These are phyloP conservation scores for Triplophysa bombifrons DNA, from an alignment of 2,797 vertebrate genomes.

Conservation along the genomic window DNA sequence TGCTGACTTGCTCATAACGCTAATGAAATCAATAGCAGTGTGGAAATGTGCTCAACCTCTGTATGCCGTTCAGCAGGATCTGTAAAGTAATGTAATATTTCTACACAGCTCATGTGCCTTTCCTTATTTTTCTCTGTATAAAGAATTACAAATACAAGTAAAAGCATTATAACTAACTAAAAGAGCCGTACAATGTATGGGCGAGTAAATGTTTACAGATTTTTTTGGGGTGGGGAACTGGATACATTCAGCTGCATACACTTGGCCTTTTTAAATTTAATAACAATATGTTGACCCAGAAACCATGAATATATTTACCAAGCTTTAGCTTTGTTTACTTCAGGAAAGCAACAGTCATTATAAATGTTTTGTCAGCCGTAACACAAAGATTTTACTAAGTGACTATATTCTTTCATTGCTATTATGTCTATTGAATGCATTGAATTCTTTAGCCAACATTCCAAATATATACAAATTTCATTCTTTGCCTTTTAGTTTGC, in stretches of 20 bases:
- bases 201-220: neutral
- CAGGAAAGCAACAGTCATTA: slow-evolving; percentile 3
- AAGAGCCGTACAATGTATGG: neutral
- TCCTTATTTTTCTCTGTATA: neutral
- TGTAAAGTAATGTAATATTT: slow-evolving; percentile 3
- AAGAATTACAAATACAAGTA: neutral
- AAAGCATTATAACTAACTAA: neutral
- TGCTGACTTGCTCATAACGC: slow-evolving; percentile 57
- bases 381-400: neutral
- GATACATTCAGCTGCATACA: neutral
- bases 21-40: slow-evolving; percentile 68
- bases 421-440: no score
- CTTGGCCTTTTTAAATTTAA: slow-evolving; percentile 26
- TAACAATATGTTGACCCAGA: slow-evolving; percentile 25
- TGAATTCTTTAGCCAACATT: no score
- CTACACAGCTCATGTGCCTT: neutral
- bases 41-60: slow-evolving; percentile 15
- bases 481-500: no score
- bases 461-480: no score
- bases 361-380: neutral
- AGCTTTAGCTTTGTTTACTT: slow-evolving; percentile 8
- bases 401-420: neutral
- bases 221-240: neutral
- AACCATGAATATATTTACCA: slow-evolving; percentile 6
- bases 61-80: slow-evolving; percentile 19